phyloP scores from a whole-genome alignment of 2,888 invertebrate species.

The Chrysolina oricalcia region DNA sequence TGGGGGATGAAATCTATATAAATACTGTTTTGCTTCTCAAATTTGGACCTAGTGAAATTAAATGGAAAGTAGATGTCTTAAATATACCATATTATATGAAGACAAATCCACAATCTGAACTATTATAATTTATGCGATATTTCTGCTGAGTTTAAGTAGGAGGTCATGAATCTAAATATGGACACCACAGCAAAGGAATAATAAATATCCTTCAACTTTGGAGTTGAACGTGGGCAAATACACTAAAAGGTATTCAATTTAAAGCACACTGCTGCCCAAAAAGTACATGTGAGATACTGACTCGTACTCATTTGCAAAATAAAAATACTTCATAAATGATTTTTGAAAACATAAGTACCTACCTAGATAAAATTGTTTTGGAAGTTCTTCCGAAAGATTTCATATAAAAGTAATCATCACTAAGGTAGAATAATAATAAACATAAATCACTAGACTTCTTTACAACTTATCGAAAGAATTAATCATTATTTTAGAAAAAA shows the following conservation, averaged over 20 bases:
- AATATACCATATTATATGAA: neutral
- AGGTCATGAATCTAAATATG: conserved; percentile 44
- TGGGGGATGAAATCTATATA: conserved; percentile 8
- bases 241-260: neutral
- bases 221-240: neutral
- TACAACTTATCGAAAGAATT: neutral
- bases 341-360: neutral
- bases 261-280: neutral
- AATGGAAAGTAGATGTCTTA: neutral
- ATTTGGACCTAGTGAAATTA: neutral
- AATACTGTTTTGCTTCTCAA: neutral
- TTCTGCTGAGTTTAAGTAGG: conserved; percentile 29
- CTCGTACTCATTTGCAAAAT: neutral
- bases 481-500: conserved; percentile 3
- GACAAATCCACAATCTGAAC: neutral
- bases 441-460: neutral
- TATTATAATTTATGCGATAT: conserved; percentile 11
- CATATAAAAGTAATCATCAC: conserved; percentile 10
- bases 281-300: neutral
- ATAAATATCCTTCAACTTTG: neutral
- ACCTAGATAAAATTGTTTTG: neutral
- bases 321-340: neutral
- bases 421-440: neutral
- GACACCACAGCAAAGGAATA: conserved; percentile 16
- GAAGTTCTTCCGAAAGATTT: neutral